Percentiles rank a stretch among this genome's conserved stretches.
phyloP scores from a whole-genome alignment of 30 jellyfish, hydroid and myxozoan species.

The Aurelia coerulea region DNA sequence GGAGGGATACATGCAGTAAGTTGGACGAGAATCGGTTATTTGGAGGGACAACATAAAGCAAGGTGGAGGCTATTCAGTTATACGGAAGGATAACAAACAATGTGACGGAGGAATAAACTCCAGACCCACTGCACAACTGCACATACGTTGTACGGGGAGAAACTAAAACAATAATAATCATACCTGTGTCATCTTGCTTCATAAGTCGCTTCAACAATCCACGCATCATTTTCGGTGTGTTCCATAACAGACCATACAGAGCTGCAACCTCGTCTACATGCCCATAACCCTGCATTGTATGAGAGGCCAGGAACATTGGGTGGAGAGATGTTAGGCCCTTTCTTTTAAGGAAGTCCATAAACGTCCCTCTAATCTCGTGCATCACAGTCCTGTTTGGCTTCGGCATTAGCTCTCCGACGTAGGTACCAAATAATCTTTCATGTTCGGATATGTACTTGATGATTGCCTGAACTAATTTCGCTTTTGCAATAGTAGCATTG shows the following conservation, averaged over 20 bases:
- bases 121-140: no score
- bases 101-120: no score
- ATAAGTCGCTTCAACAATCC: slow-evolving; percentile 62
- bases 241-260: slow-evolving; percentile 93
- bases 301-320: slow-evolving; percentile 77
- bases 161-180: background rate
- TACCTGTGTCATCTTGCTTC: slow-evolving; percentile 61
- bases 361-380: slow-evolving; percentile 75
- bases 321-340: slow-evolving; percentile 55
- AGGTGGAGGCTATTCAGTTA: no score
- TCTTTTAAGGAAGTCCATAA: slow-evolving; percentile 65
- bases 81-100: no score
- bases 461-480: slow-evolving; percentile 43
- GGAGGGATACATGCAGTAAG: no score
- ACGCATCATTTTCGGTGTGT: slow-evolving; percentile 84
- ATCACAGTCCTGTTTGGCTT: slow-evolving; percentile 73
- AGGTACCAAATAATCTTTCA: slow-evolving; percentile 69
- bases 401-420: slow-evolving; percentile 94
- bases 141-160: no score
- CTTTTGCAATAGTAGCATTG: slow-evolving; percentile 11
- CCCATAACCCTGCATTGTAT: slow-evolving; percentile 94
- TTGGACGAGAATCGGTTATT: no score
- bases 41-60: no score
- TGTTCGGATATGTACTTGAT: slow-evolving; percentile 52
- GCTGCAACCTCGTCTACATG: slow-evolving; percentile 90